Evolutionary conservation across 2,888 invertebrate genomes (phyloP), one percentile per base, ranked within the genome.

Genomic region (Dastarcus helophoroides): DNA sequence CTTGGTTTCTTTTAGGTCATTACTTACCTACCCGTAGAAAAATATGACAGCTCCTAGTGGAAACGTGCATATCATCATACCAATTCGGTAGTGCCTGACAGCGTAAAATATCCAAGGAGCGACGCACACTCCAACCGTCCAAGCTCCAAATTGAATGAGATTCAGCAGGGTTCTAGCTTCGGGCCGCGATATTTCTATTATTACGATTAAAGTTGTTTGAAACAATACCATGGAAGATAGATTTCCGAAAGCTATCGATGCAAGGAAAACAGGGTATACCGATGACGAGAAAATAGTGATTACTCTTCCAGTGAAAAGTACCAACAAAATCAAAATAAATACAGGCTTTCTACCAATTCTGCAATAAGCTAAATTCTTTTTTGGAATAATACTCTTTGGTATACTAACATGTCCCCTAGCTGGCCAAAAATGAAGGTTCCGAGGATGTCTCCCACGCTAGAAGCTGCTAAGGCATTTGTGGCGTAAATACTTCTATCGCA

Each of bases 371-470:
- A 14, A 33, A 17, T 6, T 6, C 19, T 19, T 8, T 2, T 7
- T 8, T n/a, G 27, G 10, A 21, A 43, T 26, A 9, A 35, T 22
- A 30, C 32, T n/a, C n/a, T n/a, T n/a, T n/a, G n/a, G n/a, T n/a
- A 19, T n/a, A 33, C 63, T 63, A 60, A 72, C 71, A 56, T 62
- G 51, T 73, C 73, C 32, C 69, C 70, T 41, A 71, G 51, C 50
- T 69, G 67, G 37, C 71, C 70, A 47, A 72, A 66, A 39, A 68
- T 48, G 44, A 71, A 61, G 17, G 69, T 67, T 26, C 71, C 72
- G 29, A 68, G 42, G 33, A 70, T 65, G 51, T 70, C 69, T 16
- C 69, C 68, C 31, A 68, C 54, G 42, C 66, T 64, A 35, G 60
- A 57, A 41, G 64, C 56, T 21, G 67, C 67, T 44, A 72, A 65